Evolutionary conservation across 2,797 vertebrate species (phyloP), one percentile per base, ranked within the genome.

Genomic region (Gymnopithys bicolor): DNA sequence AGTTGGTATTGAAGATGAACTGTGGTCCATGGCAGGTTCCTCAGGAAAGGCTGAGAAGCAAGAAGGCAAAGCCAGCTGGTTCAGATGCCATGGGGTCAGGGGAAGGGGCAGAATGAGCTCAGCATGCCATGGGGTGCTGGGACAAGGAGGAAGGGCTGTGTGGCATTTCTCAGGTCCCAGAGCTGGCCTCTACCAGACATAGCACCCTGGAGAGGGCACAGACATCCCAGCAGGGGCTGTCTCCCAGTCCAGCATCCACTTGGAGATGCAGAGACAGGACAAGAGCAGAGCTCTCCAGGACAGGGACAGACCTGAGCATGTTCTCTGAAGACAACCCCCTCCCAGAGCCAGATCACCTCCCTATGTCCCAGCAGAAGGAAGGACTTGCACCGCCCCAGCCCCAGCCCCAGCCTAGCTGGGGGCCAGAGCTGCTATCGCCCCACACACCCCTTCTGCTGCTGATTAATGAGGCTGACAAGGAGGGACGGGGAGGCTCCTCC

Each of bases 291-390:
- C 16, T 33, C 62, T 58, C 2, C 0, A 58, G 37, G 5, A 19
- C 53, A 37, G 41, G 46, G 48, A 46, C 51, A 55, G n/a, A 41
- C 5, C 21, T 0, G 3, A 79, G n/a, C 48, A 25, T 9, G 35
- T 32, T 6, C n/a, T 45, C 59, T 53, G 53, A 39, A 51, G 68
- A 21, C 24, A 76, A 2, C 1, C 7, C 28, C 9, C 0, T 1
- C 0, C 0, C 41, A 1, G 43, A 32, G 4, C 27, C 11, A 0
- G 17, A 25, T 3, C 45, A 39, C 19, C 33, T 41, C 22, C 0
- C 15, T 33, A 23, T 62, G 56, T 64, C 27, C 63, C 63, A 9
- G n/a, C 24, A 5, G 35, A 37, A 43, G 46, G 25, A 59, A 35
- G 2, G 10, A 5, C 19, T 30, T 5, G 6, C 22, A 10, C 1